Conservation (phyloP, 2,113 vertebrate genomes). For the Anarhynchus alexandrinus region DNA sequence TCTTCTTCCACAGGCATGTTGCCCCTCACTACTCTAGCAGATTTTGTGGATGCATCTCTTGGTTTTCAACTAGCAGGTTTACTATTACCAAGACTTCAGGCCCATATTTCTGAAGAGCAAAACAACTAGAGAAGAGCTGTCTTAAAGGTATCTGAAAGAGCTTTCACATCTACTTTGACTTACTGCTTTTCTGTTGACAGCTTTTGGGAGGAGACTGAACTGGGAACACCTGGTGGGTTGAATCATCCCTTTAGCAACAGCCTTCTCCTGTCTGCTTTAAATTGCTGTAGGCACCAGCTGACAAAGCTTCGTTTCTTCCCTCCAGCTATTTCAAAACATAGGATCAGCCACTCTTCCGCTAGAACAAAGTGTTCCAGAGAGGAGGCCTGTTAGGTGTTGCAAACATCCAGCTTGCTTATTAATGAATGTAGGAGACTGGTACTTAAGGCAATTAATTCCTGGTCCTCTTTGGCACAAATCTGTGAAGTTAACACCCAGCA, state of each 20-base stretch:
- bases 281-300: not conserved
- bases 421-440: not conserved
- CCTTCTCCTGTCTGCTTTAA: not conserved
- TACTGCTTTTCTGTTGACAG: not conserved
- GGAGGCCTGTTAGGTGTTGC: not conserved
- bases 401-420: not conserved
- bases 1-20: not conserved
- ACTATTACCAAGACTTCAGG: not conserved
- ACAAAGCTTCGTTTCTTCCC: not conserved
- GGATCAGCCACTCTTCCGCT: not conserved
- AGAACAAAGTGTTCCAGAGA: not conserved
- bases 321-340: not conserved
- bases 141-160: not conserved
- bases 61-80: not conserved
- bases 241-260: not conserved
- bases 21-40: not conserved
- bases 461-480: not conserved
- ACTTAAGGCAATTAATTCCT: not conserved
- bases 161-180: not conserved
- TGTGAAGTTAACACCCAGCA: not conserved
- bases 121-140: not conserved
- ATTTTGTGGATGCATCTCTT: not conserved
- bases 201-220: not conserved
- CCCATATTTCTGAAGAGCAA: not conserved
- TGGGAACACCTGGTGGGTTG: not conserved